Percentiles rank a stretch among this genome's conserved stretches.
phyloP scores from a whole-genome alignment of 2,888 invertebrate species.

The Meiosimyza platycephala region DNA sequence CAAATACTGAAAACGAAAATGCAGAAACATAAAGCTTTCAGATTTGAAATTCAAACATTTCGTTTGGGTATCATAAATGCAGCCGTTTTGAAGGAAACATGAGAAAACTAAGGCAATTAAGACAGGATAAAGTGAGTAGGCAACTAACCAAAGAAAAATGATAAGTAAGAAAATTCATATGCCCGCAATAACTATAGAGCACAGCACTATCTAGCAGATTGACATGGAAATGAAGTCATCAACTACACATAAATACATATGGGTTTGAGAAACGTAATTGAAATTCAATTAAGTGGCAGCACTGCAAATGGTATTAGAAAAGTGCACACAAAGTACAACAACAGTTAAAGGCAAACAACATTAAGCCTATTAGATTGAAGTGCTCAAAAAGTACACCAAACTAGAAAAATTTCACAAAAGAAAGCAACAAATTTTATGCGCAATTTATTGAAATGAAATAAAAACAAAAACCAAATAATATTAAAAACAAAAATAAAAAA shows the following conservation, averaged over 20 bases:
- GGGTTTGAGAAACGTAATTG: constrained; percentile 12
- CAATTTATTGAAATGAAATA: constrained; percentile 6
- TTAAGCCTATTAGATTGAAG: neutral
- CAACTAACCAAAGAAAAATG: too few species aligned
- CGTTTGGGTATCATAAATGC: constrained; percentile 14
- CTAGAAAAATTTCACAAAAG: neutral
- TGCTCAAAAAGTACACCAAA: neutral
- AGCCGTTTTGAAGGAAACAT: neutral
- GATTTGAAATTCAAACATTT: constrained; percentile 17
- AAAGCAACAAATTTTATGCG: neutral
- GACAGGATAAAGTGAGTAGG: neutral
- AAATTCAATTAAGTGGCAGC: constrained; percentile 23
- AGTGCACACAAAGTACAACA: constrained; percentile 9
- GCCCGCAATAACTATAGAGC: too few species aligned
- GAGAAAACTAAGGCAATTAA: neutral
- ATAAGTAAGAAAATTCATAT: too few species aligned
- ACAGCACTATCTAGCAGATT: too few species aligned
- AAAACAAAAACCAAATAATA: neutral
- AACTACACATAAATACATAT: neutral
- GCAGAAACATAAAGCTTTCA: neutral
- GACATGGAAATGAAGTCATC: neutral
- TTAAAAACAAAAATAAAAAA: neutral
- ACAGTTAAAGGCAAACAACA: neutral
- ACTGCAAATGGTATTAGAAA: neutral
- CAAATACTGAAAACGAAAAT: neutral